These are phyloP conservation scores for Leistus spinibarbis DNA, from an alignment of 2,888 invertebrate species.

Conservation along the genomic window DNA sequence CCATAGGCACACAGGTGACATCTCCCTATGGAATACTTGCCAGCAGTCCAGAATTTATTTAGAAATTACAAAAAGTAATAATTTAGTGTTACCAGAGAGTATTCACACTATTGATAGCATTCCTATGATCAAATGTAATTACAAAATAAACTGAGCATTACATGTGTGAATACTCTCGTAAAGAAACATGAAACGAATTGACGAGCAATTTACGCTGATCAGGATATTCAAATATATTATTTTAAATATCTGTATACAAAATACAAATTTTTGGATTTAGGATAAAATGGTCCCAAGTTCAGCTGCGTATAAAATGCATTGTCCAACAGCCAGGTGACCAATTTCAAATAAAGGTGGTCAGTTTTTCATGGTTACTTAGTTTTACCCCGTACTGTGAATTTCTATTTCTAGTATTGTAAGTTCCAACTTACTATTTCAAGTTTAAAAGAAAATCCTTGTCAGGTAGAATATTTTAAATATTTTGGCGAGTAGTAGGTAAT, in stretches of 20 bases:
- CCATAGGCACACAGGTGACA: no score
- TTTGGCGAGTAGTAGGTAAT: no score
- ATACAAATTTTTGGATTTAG: background rate
- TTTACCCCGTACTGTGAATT: background rate
- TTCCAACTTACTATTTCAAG: background rate
- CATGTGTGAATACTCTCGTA: background rate
- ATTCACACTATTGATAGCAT: no score
- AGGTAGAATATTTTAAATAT: background rate
- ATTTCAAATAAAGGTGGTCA: constrained; percentile 31
- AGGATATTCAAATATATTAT: background rate
- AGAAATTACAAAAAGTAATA: no score
- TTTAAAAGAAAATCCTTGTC: background rate
- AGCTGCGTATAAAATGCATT: constrained; percentile 14
- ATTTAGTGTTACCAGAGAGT: no score
- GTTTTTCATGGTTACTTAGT: constrained; percentile 18
- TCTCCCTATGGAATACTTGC: no score
- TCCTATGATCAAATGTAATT: no score
- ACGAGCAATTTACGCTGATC: background rate
- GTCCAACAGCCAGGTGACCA: constrained; percentile 30
- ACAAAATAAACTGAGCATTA: no score
- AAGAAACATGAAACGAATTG: background rate
- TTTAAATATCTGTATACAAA: background rate
- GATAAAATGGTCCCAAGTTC: background rate
- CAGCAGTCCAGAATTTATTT: no score
- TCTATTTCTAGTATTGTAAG: background rate